Evolutionary conservation across 2,888 invertebrate species (phyloP).

Genomic region (Coleophora deauratella): DNA sequence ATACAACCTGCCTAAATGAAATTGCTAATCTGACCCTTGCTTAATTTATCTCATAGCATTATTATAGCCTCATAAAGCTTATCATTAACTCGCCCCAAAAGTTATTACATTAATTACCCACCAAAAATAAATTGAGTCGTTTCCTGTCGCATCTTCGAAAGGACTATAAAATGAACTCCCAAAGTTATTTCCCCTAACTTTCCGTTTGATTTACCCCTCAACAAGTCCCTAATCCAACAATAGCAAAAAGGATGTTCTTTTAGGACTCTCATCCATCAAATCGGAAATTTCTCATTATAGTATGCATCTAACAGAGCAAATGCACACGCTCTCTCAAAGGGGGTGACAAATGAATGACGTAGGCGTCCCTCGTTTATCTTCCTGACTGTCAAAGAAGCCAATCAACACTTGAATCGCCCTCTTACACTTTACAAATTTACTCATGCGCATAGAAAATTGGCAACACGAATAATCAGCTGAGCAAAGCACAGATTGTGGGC

Average conservation of each 20-base stretch:
- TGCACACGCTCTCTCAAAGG: conserved; percentile 51
- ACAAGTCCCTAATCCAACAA: background rate
- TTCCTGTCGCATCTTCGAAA: too few species aligned
- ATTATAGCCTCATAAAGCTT: too few species aligned
- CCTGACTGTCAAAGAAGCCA: conserved; percentile 66
- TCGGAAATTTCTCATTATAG: conserved; percentile 52
- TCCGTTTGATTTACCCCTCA: too few species aligned
- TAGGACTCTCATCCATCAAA: conserved; percentile 17
- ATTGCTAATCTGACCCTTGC: too few species aligned
- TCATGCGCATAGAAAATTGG: conserved; percentile 2
- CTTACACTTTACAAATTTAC: conserved; percentile 25
- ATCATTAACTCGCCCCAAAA: too few species aligned
- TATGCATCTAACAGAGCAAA: conserved; percentile 61
- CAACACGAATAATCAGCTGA: background rate
- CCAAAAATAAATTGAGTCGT: too few species aligned
- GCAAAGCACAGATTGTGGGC: conserved; percentile 1
- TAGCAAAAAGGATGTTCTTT: conserved; percentile 1
- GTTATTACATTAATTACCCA: too few species aligned
- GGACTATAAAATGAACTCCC: too few species aligned
- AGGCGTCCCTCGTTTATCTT: conserved; percentile 57
- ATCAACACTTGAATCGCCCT: conserved; percentile 58
- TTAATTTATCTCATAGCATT: too few species aligned
- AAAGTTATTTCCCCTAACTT: too few species aligned
- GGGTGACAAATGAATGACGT: conserved; percentile 64
- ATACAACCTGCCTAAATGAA: too few species aligned